Base-by-base conservation (phyloP, 2,797 vertebrate species). In the Acridotheres tristis region DNA sequence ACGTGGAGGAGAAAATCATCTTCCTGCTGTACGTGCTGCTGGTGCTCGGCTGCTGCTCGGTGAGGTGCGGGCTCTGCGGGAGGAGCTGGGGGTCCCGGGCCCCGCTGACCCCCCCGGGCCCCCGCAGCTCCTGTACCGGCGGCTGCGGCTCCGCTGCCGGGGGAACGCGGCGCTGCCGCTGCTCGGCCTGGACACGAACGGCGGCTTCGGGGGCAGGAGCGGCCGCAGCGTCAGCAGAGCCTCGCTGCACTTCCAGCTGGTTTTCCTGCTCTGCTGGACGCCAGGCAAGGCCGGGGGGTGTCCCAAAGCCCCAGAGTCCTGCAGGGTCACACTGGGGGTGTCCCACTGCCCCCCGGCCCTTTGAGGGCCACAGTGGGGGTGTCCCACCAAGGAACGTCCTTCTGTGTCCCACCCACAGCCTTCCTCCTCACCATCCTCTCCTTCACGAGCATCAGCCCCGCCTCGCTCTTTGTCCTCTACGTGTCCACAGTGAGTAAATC, bases 241-340 rank as follows among this genome's bases (percentile, higher is more conserved):
- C 14, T 93, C 97, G 5, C 95, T 95, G 38, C 96, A 92, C 74
- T 98, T 98, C 97, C 97, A 98, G 91, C 55, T 98, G 86, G 97
- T 98, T 51, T 97, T 98, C 83, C 76, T 98, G 73, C 51, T 98
- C 96, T 98, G 98, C 94, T 99, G 98, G 98, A 50, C 92, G 1
- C 98, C 98, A 97, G 98, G 98, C 97, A 66, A 67, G 95, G 18
- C n/a, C 0, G 29, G 9, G 15, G 32, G 14, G 7, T 40, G 50
- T 29, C 38, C 38, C 48, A 1, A 13, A 5, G 29, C 13, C n/a
- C n/a, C 19, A 7, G 16, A 38, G 10, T 16, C 63, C 32, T 23
- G 27, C n/a, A 30, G 68, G 40, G 40, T 45, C 23, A 43, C 40
- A 12, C 3, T 3, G 6, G 9, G 29, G 13, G 11, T 23, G 38